These are phyloP conservation scores for Holocentrus rufus DNA, from an alignment of 2,797 vertebrate species.

Conservation along the genomic window DNA sequence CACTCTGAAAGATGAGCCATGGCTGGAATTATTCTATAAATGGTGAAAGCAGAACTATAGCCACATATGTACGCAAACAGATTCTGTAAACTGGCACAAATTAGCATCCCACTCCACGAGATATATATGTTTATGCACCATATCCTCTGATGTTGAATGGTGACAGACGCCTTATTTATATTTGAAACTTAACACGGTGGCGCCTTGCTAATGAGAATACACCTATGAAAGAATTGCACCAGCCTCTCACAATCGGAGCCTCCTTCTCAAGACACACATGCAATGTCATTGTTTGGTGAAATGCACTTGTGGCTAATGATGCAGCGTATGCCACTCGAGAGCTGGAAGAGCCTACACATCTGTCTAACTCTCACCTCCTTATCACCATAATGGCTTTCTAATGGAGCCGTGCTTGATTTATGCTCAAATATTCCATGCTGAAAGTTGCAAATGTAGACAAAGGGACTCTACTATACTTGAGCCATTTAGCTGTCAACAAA, in stretches of 20 bases:
- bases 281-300: slow-evolving; percentile 35
- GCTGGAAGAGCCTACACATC: slow-evolving; percentile 41
- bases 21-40: too few relatives aligned
- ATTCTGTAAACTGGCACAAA: background rate
- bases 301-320: slow-evolving; percentile 53
- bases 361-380: slow-evolving; percentile 51
- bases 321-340: slow-evolving; percentile 21
- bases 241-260: background rate
- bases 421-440: slow-evolving; percentile 46
- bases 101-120: background rate
- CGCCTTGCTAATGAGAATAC: slow-evolving; percentile 25
- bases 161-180: slow-evolving; percentile 11
- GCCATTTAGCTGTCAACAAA: slow-evolving; percentile 52
- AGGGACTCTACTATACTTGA: slow-evolving; percentile 28
- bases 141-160: background rate
- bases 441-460: slow-evolving; percentile 54
- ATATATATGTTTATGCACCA: background rate
- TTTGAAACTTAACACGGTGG: background rate
- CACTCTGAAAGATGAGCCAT: too few relatives aligned
- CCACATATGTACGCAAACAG: background rate
- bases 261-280: background rate
- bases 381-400: slow-evolving; percentile 62
- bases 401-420: slow-evolving; percentile 64
- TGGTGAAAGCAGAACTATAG: background rate
- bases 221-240: slow-evolving; percentile 9